Evolutionary conservation across 2,113 vertebrate species (phyloP).

Genomic region (Brachypteracias leptosomus): DNA sequence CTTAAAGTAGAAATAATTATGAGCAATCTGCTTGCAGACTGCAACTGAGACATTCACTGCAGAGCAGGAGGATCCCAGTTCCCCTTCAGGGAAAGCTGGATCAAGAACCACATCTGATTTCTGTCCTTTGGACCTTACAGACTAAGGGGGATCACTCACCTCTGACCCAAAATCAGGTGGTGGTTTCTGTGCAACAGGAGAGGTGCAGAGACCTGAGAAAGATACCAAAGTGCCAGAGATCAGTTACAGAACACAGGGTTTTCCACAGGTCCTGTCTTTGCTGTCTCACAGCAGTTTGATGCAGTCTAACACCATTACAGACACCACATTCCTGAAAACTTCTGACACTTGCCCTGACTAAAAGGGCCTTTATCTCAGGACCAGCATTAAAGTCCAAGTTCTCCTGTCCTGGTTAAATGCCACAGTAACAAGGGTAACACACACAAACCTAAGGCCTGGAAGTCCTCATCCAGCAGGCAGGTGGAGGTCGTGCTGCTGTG

Average conservation of each 20-base stretch:
- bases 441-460: constrained; percentile 71
- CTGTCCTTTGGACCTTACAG: neutral
- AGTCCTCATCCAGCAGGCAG: constrained; percentile 67
- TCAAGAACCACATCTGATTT: neutral
- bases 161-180: neutral
- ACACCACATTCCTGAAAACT: neutral
- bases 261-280: neutral
- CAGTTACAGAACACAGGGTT: neutral
- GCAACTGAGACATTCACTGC: neutral
- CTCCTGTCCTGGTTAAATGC: neutral
- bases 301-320: neutral
- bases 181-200: neutral
- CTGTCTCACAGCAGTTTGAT: neutral
- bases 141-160: constrained; percentile 9
- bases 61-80: neutral
- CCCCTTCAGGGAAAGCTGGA: neutral
- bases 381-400: neutral
- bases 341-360: neutral
- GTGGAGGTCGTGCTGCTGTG: neutral
- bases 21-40: neutral
- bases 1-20: neutral
- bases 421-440: fast-evolving
- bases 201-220: constrained; percentile 23
- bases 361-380: neutral
- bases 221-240: neutral